phyloP scores from a whole-genome alignment of 2,888 invertebrate species.

The Harpalus rufipes region DNA sequence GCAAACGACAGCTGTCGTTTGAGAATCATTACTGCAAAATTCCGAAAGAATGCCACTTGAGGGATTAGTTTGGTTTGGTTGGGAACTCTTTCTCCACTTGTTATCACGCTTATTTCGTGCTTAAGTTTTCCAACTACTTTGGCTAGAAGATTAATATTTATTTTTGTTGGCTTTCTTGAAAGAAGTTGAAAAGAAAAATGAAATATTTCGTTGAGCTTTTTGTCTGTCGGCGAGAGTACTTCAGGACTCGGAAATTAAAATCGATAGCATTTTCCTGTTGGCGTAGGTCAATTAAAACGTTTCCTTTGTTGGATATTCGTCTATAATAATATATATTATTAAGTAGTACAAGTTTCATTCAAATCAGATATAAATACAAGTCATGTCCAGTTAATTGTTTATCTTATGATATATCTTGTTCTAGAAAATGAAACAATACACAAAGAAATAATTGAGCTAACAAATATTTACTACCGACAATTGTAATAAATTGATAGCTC shows the following conservation, averaged over 20 bases:
- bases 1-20: conserved; percentile 52
- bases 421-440: not conserved
- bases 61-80: conserved; percentile 35
- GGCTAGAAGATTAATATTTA: conserved; percentile 20
- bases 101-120: conserved; percentile 10
- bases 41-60: conserved; percentile 27
- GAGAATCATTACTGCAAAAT: conserved; percentile 41
- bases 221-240: conserved; percentile 4
- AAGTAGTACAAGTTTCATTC: not conserved
- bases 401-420: not conserved
- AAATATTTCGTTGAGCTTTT: not conserved
- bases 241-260: conserved; percentile 36
- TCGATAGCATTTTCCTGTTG: conserved; percentile 58
- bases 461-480: no score
- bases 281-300: conserved; percentile 52
- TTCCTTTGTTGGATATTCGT: conserved; percentile 1
- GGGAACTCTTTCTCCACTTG: conserved; percentile 28
- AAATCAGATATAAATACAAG: not conserved
- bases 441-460: no score
- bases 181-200: not conserved
- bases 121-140: not conserved
- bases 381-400: not conserved
- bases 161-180: conserved; percentile 11
- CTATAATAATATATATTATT: not conserved
- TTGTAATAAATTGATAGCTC: no score